Evolutionary conservation across 2,888 invertebrate genomes (phyloP).

Genomic region (Alloplasta piceator): DNA sequence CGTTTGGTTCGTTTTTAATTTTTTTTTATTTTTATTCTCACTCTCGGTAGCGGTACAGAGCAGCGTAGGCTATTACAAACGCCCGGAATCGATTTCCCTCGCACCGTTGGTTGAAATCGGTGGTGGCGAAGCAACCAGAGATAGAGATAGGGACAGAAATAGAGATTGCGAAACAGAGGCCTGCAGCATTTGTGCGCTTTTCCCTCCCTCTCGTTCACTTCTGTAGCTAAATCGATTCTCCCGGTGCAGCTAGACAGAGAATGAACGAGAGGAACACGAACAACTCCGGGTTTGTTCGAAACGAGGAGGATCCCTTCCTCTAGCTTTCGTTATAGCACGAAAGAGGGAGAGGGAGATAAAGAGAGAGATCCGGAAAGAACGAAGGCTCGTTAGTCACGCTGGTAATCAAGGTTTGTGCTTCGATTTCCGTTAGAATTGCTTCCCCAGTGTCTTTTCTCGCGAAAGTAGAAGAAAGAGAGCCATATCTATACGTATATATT

Average conservation of each 20-base stretch:
- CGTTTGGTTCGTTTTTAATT: conserved; percentile 10
- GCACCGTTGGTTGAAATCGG: conserved; percentile 52
- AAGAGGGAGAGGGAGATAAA: conserved; percentile 54
- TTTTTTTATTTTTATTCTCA: conserved; percentile 51
- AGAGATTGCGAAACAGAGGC: conserved; percentile 60
- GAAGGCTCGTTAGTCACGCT: conserved; percentile 78
- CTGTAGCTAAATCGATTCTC: conserved; percentile 76
- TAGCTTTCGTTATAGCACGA: neutral
- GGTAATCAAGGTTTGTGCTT: conserved; percentile 75
- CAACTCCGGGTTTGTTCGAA: conserved; percentile 56
- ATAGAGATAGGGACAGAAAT: conserved; percentile 34
- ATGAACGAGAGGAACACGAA: conserved; percentile 70
- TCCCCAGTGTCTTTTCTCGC: conserved; percentile 54
- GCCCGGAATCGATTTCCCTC: conserved; percentile 76
- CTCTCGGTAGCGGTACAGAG: conserved; percentile 35
- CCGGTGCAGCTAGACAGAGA: conserved; percentile 72
- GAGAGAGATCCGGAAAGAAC: conserved; percentile 60
- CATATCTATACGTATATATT: too few species aligned
- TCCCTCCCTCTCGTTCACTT: conserved; percentile 28
- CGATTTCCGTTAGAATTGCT: conserved; percentile 64
- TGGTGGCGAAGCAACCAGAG: conserved; percentile 56
- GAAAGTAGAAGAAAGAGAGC: neutral
- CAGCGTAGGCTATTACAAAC: conserved; percentile 59
- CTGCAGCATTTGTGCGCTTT: conserved; percentile 53
- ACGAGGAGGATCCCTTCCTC: conserved; percentile 59